Evolutionary conservation across 2,113 vertebrate species (phyloP), one percentile per base, ranked within the genome.

Genomic region (Xiphias gladius): DNA sequence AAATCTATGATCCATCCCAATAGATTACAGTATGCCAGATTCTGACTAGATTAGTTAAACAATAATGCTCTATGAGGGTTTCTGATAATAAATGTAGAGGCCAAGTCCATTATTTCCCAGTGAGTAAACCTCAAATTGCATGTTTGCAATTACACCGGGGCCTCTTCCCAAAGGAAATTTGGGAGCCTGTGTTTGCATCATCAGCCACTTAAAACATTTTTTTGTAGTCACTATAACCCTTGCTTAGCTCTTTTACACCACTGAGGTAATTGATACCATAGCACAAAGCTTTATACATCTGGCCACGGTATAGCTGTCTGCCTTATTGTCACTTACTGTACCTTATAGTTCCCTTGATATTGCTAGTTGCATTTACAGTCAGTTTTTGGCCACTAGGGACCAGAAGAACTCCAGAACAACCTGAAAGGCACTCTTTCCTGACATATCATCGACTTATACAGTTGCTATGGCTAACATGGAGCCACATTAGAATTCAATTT

Each of bases 91-190:
- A 70, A n/a, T 46, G 5, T 46, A 3, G 4, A 46, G 1, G 11
- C 50, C 61, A 80, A 57, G 48, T 43, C 20, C 20, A 46, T 65
- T 69, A 26, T 54, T 63, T 61, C 8, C 55, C 26, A 32, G 62
- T 37, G 2, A 30, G 22, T 28, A 37, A 66, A 69, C 24, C 30
- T 41, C n/a, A 52, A 24, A 20, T 9, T 73, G 43, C 50, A 24
- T 68, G 19, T 41, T 43, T 4, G 6, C 74, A 67, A 55, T 66
- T 73, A 43, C 41, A 35, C 26, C 37, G 28, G 70, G 65, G 37
- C 39, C 28, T 32, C 46, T 55, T 63, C 22, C 64, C 24, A 69
- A 63, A 62, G 26, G 26, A 43, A 46, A 69, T 52, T 14, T 19
- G 7, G 69, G 67, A 52, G 9, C 12, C 0, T 70, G 26, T 46